Evolutionary conservation across 2,797 vertebrate species (phyloP).

Genomic region (Onychomys arenicola): DNA sequence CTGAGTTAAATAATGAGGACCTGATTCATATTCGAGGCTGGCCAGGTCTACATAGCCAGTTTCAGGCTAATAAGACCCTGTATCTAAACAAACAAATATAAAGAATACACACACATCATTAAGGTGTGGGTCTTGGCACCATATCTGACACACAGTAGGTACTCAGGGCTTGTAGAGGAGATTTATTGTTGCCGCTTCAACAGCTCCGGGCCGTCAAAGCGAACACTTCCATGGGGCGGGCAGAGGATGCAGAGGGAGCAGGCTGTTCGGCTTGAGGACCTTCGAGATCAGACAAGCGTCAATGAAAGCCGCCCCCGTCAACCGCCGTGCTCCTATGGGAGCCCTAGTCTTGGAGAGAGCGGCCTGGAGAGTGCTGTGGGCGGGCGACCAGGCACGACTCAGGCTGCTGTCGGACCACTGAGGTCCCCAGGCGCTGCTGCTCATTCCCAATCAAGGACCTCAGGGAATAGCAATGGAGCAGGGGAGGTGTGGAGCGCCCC

Average conservation of each 20-base stretch:
- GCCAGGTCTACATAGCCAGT: background rate
- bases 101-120: background rate
- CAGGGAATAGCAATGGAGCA: background rate
- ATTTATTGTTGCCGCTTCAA: background rate
- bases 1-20: background rate
- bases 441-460: background rate
- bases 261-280: background rate
- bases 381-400: rapidly evolving
- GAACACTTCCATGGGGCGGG: background rate
- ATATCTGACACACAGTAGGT: background rate
- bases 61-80: background rate
- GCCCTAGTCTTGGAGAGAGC: constrained; percentile 45
- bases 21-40: background rate
- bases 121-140: background rate
- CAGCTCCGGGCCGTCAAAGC: background rate
- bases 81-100: background rate
- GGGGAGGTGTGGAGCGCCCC: background rate
- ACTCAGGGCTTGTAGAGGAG: background rate
- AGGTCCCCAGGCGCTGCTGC: background rate
- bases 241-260: background rate
- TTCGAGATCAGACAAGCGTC: background rate
- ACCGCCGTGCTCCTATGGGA: background rate
- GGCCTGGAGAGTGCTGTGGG: background rate
- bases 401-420: background rate
- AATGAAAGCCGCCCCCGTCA: background rate